Conservation (phyloP, 2,888 invertebrate species). For the Eledone cirrhosa region DNA sequence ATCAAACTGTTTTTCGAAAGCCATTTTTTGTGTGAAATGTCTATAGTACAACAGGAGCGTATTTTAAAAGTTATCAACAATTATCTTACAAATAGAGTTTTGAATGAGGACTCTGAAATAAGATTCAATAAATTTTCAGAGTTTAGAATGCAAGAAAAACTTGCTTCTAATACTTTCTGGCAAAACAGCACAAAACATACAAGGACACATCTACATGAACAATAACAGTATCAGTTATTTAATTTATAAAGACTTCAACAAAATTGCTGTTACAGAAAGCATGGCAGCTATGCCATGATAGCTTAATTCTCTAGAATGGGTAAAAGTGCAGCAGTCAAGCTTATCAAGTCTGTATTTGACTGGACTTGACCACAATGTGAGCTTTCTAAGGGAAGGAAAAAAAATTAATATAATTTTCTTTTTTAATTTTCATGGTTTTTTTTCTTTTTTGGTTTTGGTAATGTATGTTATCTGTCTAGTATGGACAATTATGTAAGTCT, state of each 20-base stretch:
- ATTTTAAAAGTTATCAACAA: slow-evolving; percentile 21
- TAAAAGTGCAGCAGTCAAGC: slow-evolving; percentile 15
- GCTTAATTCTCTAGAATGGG: not conserved
- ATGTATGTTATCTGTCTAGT: slow-evolving; percentile 12
- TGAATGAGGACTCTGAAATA: slow-evolving; percentile 27
- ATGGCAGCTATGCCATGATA: slow-evolving; percentile 22
- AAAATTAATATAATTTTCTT: too few relatives aligned
- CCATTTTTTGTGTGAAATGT: slow-evolving; percentile 25
- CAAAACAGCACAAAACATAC: slow-evolving; percentile 27
- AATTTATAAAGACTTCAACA: slow-evolving; percentile 30
- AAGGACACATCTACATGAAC: slow-evolving; percentile 28
- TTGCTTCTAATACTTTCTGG: slow-evolving; percentile 28
- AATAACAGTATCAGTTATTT: slow-evolving; percentile 29
- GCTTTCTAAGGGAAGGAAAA: not conserved
- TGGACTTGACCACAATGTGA: slow-evolving; percentile 17
- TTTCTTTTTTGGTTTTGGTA: slow-evolving; percentile 8
- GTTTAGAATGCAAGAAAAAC: not conserved
- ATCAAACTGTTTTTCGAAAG: slow-evolving; percentile 21
- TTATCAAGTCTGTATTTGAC: slow-evolving; percentile 17
- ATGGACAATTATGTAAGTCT: not conserved
- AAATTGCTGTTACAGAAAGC: slow-evolving; percentile 28
- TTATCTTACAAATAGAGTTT: slow-evolving; percentile 25
- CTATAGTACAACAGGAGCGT: slow-evolving; percentile 29
- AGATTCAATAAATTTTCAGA: slow-evolving; percentile 25
- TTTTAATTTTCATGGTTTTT: slow-evolving; percentile 8